Percentiles rank a stretch among this genome's conserved stretches.
Conservation (phyloP, 1,140 invertebrate species). For the Lordiphosa clarofinis region DNA sequence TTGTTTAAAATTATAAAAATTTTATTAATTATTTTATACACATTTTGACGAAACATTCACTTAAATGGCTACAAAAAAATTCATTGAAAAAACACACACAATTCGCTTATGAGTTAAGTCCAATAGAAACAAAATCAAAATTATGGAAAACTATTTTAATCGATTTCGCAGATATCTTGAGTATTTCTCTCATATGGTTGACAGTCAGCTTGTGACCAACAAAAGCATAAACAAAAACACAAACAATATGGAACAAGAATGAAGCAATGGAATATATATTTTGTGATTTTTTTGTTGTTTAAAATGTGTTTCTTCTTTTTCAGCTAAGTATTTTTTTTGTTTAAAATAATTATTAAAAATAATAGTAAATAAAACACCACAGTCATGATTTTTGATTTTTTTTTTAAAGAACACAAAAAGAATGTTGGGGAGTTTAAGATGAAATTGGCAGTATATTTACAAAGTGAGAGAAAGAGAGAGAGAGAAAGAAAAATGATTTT, state of each 20-base stretch:
- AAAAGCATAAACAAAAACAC: slow-evolving; percentile 22
- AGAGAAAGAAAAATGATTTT: slow-evolving; percentile 5
- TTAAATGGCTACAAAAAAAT: slow-evolving; percentile 55
- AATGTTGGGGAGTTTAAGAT: slow-evolving; percentile 28
- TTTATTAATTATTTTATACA: slow-evolving; percentile 51
- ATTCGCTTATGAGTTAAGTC: slow-evolving; percentile 43
- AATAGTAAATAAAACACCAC: slow-evolving; percentile 79
- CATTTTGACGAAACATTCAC: slow-evolving; percentile 48
- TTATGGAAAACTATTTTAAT: neutral
- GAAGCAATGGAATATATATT: too few relatives aligned
- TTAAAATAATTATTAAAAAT: slow-evolving; percentile 74
- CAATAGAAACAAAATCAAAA: too few relatives aligned
- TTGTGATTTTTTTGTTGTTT: slow-evolving; percentile 16
- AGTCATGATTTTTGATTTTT: slow-evolving; percentile 67
- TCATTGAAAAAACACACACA: slow-evolving; percentile 53
- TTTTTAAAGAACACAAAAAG: slow-evolving; percentile 57
- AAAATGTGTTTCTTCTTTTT: slow-evolving; percentile 31
- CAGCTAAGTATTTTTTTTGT: slow-evolving; percentile 41
- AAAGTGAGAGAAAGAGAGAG: slow-evolving; percentile 23
- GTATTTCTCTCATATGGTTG: slow-evolving; percentile 21
- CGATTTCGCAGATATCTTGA: slow-evolving; percentile 12
- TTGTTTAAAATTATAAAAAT: slow-evolving; percentile 7
- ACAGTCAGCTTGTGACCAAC: slow-evolving; percentile 14
- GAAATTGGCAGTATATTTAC: slow-evolving; percentile 56
- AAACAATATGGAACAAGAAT: neutral